Conservation (phyloP, 2,888 invertebrate genomes). For the Polylopha cassiicola region DNA sequence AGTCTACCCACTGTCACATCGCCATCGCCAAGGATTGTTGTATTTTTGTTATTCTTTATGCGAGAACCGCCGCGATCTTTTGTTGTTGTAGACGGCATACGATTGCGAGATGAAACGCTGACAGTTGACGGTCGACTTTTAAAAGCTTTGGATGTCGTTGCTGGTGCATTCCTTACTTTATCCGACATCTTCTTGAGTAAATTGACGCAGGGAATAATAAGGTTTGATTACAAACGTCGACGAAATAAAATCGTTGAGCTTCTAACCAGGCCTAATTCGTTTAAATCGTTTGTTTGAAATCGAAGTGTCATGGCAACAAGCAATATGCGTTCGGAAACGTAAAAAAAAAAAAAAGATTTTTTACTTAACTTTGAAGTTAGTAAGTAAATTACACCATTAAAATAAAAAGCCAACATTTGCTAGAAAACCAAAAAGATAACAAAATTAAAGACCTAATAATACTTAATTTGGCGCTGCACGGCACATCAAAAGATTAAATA, state of each 20-base stretch:
- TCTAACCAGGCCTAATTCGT: conserved; percentile 1
- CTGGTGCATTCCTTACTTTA: conserved; percentile 44
- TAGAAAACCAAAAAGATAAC: no score
- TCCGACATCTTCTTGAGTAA: conserved; percentile 43
- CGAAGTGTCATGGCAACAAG: conserved; percentile 53
- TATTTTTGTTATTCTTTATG: conserved; percentile 39
- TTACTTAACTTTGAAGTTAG: no score
- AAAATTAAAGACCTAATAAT: no score
- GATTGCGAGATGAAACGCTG: conserved; percentile 35
- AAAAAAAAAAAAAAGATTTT: conserved; percentile 6
- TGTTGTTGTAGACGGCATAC: conserved; percentile 23
- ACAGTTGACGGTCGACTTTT: conserved; percentile 42
- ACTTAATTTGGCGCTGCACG: no score
- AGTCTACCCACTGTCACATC: conserved; percentile 42
- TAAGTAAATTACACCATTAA: no score
- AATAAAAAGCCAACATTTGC: no score
- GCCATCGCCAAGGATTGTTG: conserved; percentile 32
- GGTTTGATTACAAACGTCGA: conserved; percentile 19
- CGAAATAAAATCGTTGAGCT: no score
- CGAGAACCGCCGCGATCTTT: conserved; percentile 36
- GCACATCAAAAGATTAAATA: no score
- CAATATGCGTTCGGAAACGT: conserved; percentile 41
- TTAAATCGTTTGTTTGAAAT: conserved; percentile 49
- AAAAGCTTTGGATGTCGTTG: conserved; percentile 35
- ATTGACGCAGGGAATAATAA: conserved; percentile 6